Conservation (phyloP, 2,113 vertebrate genomes). For the Echinops telfairi region DNA sequence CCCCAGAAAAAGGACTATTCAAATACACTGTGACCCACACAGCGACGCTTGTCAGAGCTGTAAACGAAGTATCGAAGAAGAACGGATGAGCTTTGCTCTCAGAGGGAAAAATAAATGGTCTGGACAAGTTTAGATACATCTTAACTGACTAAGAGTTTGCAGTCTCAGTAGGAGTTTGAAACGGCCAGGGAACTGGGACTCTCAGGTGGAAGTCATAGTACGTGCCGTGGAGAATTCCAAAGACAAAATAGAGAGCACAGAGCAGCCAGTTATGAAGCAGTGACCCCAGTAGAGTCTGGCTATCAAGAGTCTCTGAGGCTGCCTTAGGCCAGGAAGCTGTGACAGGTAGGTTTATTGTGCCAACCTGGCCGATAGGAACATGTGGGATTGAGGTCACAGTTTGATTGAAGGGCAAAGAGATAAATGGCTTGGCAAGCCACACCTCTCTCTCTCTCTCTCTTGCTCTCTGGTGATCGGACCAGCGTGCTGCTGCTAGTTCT, state of each 20-base stretch:
- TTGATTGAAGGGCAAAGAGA: too few species aligned
- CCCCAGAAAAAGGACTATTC: background rate
- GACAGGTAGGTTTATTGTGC: too few species aligned
- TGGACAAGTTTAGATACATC: background rate
- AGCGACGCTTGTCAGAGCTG: rapidly evolving
- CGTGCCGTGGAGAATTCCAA: background rate
- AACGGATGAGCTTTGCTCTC: background rate
- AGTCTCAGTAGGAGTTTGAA: conserved; percentile 16
- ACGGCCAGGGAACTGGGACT: background rate
- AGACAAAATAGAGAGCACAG: background rate
- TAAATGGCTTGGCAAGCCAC: too few species aligned
- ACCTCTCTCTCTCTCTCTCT: too few species aligned
- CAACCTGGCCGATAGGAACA: too few species aligned
- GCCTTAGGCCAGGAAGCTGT: too few species aligned
- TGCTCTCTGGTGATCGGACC: too few species aligned
- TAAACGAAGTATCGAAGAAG: background rate
- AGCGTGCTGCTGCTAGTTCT: too few species aligned
- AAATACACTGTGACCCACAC: rapidly evolving
- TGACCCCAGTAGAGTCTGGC: background rate
- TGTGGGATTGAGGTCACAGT: too few species aligned
- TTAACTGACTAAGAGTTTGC: background rate
- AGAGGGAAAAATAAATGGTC: background rate
- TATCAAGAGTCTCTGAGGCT: background rate
- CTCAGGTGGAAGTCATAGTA: background rate
- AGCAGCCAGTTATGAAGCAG: background rate